phyloP scores from a whole-genome alignment of 2,113 vertebrate genomes.

The Prionailurus viverrinus region DNA sequence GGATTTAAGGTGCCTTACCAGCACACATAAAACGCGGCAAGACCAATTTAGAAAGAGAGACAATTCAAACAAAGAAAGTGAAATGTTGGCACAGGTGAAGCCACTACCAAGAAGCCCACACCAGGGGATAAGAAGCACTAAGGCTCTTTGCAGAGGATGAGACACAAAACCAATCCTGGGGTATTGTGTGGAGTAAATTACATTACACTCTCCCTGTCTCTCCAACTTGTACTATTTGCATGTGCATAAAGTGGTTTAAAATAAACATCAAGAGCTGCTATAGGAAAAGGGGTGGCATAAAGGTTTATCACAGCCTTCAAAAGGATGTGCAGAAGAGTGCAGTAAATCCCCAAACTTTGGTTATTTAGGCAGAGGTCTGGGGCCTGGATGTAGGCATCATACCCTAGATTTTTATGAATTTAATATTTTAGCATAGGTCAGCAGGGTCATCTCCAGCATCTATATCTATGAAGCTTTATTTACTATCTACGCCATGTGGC shows the following conservation, averaged over 20 bases:
- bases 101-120: neutral
- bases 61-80: conserved; percentile 15
- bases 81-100: neutral
- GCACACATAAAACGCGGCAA: neutral
- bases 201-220: neutral
- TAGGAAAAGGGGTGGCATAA: neutral
- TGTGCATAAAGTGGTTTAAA: conserved; percentile 17
- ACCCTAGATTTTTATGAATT: neutral
- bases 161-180: neutral
- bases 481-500: neutral
- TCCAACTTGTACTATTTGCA: neutral
- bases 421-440: neutral
- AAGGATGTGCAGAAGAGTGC: neutral
- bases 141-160: neutral
- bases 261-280: conserved; percentile 8
- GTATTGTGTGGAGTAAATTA: neutral
- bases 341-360: neutral
- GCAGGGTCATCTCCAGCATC: neutral
- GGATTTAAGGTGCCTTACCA: neutral
- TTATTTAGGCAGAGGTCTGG: neutral
- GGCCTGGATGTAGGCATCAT: neutral
- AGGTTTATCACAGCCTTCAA: neutral
- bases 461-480: neutral
- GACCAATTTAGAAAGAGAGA: conserved; percentile 30
- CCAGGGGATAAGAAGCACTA: neutral